Conservation (phyloP, 1,140 invertebrate genomes). For the Oncopodura yosiiana region DNA sequence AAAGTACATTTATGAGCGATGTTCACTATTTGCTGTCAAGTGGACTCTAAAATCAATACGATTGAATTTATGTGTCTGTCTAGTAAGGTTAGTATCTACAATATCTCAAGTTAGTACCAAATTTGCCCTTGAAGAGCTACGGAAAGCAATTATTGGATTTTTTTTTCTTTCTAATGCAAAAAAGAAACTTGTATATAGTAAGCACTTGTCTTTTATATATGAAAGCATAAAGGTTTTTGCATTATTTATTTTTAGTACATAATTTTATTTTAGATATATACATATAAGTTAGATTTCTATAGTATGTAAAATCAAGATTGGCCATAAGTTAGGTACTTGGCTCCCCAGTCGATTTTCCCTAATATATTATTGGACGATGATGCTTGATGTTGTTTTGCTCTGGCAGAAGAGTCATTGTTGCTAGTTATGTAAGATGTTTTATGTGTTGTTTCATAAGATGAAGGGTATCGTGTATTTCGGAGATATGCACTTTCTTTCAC, state of each 20-base stretch:
- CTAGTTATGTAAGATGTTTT: conserved; percentile 19
- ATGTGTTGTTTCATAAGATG: conserved; percentile 28
- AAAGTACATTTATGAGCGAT: too few relatives aligned
- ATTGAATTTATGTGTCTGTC: too few relatives aligned
- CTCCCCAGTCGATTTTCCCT: conserved; percentile 31
- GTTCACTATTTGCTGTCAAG: too few relatives aligned
- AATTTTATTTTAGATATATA: neutral
- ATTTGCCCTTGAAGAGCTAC: too few relatives aligned
- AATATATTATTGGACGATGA: conserved; percentile 7
- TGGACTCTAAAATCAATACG: too few relatives aligned
- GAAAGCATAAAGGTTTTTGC: neutral
- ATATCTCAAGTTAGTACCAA: too few relatives aligned
- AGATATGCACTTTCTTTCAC: neutral
- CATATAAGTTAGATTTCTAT: neutral
- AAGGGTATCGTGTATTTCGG: conserved; percentile 10
- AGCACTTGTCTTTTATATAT: neutral
- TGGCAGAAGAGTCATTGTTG: conserved; percentile 6
- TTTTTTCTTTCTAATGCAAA: neutral
- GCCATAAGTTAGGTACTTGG: conserved; percentile 32
- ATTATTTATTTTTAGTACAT: neutral
- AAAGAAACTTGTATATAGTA: neutral
- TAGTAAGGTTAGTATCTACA: too few relatives aligned
- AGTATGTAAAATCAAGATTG: conserved; percentile 18
- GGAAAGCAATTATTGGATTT: too few relatives aligned
- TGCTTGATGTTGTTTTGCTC: too few relatives aligned